phyloP scores from a whole-genome alignment of 2,888 invertebrate species.

The Eueremaeus valkanovi region DNA sequence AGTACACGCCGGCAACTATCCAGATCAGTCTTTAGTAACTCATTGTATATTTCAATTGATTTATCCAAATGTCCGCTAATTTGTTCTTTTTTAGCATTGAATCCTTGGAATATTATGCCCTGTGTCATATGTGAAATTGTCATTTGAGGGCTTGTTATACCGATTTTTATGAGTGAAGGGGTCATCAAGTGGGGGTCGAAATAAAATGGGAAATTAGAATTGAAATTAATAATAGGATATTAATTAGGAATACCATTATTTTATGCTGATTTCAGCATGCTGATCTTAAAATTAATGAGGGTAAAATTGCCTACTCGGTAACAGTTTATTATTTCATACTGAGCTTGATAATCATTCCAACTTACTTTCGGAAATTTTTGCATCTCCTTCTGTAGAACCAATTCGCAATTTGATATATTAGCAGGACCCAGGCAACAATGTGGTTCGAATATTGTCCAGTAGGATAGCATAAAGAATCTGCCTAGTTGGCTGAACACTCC shows the following conservation, averaged over 20 bases:
- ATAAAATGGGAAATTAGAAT: no score
- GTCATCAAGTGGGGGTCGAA: no score
- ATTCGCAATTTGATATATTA: neutral
- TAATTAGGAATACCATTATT: neutral
- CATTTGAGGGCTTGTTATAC: no score
- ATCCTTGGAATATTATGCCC: slow-evolving; percentile 17
- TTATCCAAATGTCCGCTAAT: slow-evolving; percentile 27
- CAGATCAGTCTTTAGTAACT: neutral
- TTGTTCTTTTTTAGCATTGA: slow-evolving; percentile 26
- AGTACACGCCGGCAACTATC: neutral
- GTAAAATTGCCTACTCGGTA: no score
- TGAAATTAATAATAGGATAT: neutral
- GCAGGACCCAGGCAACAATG: neutral
- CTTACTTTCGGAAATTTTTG: neutral
- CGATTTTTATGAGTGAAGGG: no score
- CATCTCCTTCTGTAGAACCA: neutral
- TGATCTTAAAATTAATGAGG: no score
- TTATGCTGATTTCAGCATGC: no score
- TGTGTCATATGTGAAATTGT: neutral
- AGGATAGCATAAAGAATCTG: neutral
- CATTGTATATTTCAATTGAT: neutral
- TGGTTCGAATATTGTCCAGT: neutral
- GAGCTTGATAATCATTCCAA: neutral
- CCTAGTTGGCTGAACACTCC: neutral
- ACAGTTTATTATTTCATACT: no score